Evolutionary conservation across 2,113 vertebrate genomes (phyloP).

Genomic region (Hassar affinis): DNA sequence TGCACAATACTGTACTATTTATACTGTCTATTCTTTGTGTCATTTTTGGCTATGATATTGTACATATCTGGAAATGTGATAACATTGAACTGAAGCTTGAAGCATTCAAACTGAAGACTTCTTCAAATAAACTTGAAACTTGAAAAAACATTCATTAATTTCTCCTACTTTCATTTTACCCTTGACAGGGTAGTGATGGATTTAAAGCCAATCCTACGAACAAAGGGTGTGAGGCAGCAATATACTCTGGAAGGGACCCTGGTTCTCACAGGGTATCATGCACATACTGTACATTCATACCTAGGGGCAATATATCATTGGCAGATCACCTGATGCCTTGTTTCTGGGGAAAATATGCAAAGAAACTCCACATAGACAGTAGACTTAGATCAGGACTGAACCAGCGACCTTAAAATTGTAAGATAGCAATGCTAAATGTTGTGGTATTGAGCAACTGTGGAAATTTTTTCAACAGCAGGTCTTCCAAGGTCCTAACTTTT

Average conservation of each 20-base stretch:
- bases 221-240: background rate
- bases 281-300: background rate
- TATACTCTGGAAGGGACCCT: background rate
- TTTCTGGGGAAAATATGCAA: background rate
- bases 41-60: background rate
- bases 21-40: background rate
- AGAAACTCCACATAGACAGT: background rate
- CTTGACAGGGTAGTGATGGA: background rate
- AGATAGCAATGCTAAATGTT: background rate
- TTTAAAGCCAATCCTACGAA: background rate
- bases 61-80: background rate
- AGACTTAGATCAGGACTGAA: background rate
- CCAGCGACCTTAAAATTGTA: too few species aligned
- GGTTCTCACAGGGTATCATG: background rate
- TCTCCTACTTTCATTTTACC: background rate
- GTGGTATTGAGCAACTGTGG: background rate
- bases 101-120: too few species aligned
- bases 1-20: too few species aligned
- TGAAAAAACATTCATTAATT: background rate
- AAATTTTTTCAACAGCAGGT: background rate
- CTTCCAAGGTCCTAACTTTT: background rate
- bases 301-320: background rate
- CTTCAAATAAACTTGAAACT: background rate
- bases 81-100: background rate
- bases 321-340: background rate